Base-by-base conservation (phyloP, 2,797 vertebrate genomes). In the Tauraco hartlaubi region DNA sequence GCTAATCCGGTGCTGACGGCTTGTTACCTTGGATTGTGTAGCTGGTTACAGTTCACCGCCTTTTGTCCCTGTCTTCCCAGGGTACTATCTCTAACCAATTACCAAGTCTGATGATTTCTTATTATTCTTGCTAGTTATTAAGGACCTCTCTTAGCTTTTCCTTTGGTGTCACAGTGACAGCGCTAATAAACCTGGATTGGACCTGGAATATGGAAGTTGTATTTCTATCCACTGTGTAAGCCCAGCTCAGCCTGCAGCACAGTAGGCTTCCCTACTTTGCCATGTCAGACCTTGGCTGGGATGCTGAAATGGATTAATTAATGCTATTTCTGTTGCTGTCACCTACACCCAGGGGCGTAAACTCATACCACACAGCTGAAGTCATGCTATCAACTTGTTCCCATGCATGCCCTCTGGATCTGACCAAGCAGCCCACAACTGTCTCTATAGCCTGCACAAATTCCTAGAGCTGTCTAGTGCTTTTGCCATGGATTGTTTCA, bases 11-110 rank as follows among this genome's bases (percentile, higher is more conserved):
- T 37, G 44, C 52, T 79, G 89, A 91, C 69, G 96, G 80, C 82
- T 87, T 90, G 85, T 88, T 96, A 77, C 82, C 67, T 94, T 94
- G 87, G 85, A 83, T 66, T 91, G 33, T 81, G 78, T 54, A 44
- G 49, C 75, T 90, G 80, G 66, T 88, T 96, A 81, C 74, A 95
- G 94, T 79, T 92, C 87, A 86, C 44, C 95, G 92, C 85, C 56
- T 97, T 97, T 97, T 92, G 95, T 96, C 56, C 66, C 66, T n/a
- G 44, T 89, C 94, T 93, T 94, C 76, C 78, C 88, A 85, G 71
- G 67, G 61, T 83, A 93, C 79, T 72, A 37, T 72, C 82, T 88
- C 66, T 82, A 90, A 89, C 77, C 93, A 91, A 84, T 96, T 96
- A 93, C 28, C 19, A 78, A 88, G 33, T 62, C 41, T 85, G 78